Evolutionary conservation across 1,140 invertebrate genomes (phyloP).

Genomic region (Ips typographus): DNA sequence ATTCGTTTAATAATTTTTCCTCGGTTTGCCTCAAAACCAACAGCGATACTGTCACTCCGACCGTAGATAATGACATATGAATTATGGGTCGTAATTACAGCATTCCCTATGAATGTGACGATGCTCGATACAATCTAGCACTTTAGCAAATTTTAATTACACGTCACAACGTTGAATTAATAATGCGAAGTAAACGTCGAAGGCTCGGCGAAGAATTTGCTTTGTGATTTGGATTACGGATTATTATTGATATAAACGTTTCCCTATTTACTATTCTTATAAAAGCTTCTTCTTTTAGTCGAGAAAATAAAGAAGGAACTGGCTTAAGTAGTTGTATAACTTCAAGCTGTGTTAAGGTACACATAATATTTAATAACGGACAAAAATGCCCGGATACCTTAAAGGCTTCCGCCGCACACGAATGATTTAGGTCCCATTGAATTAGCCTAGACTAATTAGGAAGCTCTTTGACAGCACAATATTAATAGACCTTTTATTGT

Average conservation of each 20-base stretch:
- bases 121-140: conserved; percentile 25
- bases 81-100: conserved; percentile 25
- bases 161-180: conserved; percentile 15
- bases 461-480: background rate
- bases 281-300: no score
- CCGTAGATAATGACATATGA: conserved; percentile 16
- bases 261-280: no score
- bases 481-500: conserved; percentile 1
- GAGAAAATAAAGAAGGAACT: no score
- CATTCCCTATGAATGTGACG: conserved; percentile 22
- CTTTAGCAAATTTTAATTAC: conserved; percentile 28
- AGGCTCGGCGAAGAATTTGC: conserved; percentile 9
- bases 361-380: no score
- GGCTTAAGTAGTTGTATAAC: no score
- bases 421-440: conserved; percentile 11
- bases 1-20: conserved; percentile 5
- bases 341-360: no score
- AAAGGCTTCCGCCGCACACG: conserved; percentile 4
- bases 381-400: background rate
- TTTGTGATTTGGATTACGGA: conserved; percentile 16
- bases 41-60: conserved; percentile 16
- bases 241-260: background rate
- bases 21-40: conserved; percentile 7
- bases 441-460: conserved; percentile 1
- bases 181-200: conserved; percentile 20